phyloP scores from a whole-genome alignment of 2,113 vertebrate species.

The Myanophis thanlyinensis region DNA sequence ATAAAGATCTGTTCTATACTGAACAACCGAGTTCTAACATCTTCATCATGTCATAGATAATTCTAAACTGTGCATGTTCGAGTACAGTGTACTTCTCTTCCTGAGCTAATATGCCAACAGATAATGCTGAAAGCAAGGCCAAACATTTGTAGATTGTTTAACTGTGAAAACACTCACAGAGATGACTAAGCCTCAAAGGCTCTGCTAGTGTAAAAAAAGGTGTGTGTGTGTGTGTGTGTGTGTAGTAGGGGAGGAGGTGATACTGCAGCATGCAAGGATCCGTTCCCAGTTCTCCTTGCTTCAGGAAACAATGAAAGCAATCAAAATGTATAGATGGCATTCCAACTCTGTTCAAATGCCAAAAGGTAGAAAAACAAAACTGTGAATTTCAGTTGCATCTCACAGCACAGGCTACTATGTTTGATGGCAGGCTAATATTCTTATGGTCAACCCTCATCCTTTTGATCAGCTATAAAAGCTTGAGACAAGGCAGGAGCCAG shows the following conservation, averaged over 20 bases:
- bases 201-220: not conserved
- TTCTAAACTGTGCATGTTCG: not conserved
- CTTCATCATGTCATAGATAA: not conserved
- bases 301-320: constrained; percentile 21
- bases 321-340: constrained; percentile 22
- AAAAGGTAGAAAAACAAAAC: constrained; percentile 3
- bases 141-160: not conserved
- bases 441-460: constrained; percentile 36
- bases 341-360: constrained; percentile 24
- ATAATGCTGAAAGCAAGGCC: not conserved
- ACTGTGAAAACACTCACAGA: not conserved
- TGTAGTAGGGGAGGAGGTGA: not conserved
- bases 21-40: not conserved
- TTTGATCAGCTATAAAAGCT: constrained; percentile 57
- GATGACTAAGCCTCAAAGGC: not conserved
- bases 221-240: not conserved
- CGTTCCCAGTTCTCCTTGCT: not conserved
- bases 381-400: not conserved
- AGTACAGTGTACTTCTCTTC: not conserved
- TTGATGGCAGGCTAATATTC: constrained; percentile 24
- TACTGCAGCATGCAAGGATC: not conserved
- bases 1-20: too few species aligned
- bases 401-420: constrained; percentile 14
- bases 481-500: constrained; percentile 51
- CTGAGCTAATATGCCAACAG: not conserved